Percentiles rank a stretch among this genome's conserved stretches.
These are phyloP conservation scores for Malthinus seriepunctatus DNA, from an alignment of 2,888 invertebrate species.

Conservation along the genomic window DNA sequence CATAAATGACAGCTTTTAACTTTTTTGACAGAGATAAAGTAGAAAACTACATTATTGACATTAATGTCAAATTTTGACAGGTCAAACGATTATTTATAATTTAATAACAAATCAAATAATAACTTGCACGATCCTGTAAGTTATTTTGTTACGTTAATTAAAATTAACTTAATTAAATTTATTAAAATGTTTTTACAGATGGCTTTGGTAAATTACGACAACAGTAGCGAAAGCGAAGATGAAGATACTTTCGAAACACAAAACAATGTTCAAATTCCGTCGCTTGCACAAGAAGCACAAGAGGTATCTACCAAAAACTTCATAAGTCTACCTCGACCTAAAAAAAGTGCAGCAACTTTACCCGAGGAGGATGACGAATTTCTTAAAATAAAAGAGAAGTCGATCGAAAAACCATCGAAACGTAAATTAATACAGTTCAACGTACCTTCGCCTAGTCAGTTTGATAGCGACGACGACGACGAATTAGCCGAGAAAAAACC, in stretches of 20 bases:
- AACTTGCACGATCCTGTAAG: too few species aligned
- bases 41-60: too few species aligned
- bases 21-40: too few species aligned
- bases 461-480: constrained; percentile 62
- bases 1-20: too few species aligned
- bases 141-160: too few species aligned
- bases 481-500: constrained; percentile 43
- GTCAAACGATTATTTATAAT: too few species aligned
- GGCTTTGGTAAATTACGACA: constrained; percentile 68
- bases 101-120: too few species aligned
- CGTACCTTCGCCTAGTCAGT: constrained; percentile 70
- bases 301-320: constrained; percentile 24
- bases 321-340: constrained; percentile 59
- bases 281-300: too few species aligned
- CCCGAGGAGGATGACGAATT: constrained; percentile 68
- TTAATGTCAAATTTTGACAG: too few species aligned
- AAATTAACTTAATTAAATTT: too few species aligned
- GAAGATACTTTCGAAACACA: constrained; percentile 28
- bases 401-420: constrained; percentile 38
- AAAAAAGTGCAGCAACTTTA: constrained; percentile 35
- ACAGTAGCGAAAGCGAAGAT: constrained; percentile 56
- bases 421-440: constrained; percentile 16
- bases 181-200: constrained; percentile 49
- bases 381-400: constrained; percentile 61
- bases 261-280: too few species aligned